Base-by-base conservation (phyloP, 92 coral and sea anemone species). In the Zoanthus solanderi region DNA sequence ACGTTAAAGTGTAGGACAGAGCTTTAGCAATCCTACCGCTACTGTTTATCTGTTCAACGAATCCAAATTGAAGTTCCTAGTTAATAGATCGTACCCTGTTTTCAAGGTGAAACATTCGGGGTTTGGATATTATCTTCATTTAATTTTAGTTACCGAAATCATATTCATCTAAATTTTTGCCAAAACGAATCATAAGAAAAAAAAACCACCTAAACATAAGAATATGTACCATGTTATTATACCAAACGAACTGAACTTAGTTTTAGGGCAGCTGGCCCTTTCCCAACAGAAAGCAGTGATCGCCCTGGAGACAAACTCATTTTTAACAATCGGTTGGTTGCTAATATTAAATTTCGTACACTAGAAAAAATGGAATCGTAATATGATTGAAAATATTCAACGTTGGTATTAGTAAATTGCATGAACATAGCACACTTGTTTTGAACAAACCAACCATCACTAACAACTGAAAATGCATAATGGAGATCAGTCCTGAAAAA, bases 201-300 rank as follows among this genome's bases (percentile, higher is more conserved):
- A 9, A 31, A 30, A 60, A 57, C 18, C 18, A 63, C 18, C 17
- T 18, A 44, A 63, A 79, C 18, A 79, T 29, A 32, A 29, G 30
- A 81, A 63, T 67, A 28, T 81, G 13, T 81, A 81, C 75, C 4
- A 37, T 37, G 50, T 15, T 29, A 17, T 76, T 45, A 11, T 47
- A 42, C 46, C 32, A 66, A 81, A 67, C 75, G 44, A 65, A 81
- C 69, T 63, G 69, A 23, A 63, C 30, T 80, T 65, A 29, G 69
- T 44, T 44, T 54, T 37, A 65, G 13, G 74, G 75, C 85, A 81
- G 85, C 85, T 81, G 85, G 85, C 85, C 28, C 67, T 81, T 81
- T 81, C 85, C 85, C 85, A 81, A 71, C 58, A 66, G 85, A 66
- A 81, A 71, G 37, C 9, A 57, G 10, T 66, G 29, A 67, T 81